phyloP scores from a whole-genome alignment of 2,888 invertebrate genomes.

The Brenthis ino region DNA sequence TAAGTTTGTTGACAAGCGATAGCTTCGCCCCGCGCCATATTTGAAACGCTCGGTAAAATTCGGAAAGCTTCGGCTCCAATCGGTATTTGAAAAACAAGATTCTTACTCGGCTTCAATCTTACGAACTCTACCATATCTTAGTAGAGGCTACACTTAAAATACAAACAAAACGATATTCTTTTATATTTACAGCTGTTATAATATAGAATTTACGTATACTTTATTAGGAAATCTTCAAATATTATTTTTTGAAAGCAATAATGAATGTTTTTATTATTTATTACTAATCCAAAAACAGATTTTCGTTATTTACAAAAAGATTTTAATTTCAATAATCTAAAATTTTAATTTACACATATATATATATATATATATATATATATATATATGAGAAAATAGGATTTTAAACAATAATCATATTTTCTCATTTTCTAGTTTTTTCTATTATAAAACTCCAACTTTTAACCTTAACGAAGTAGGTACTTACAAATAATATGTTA shows the following conservation, averaged over 20 bases:
- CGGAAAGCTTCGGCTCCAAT: constrained; percentile 58
- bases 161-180: background rate
- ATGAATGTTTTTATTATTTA: too few relatives aligned
- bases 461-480: constrained; percentile 12
- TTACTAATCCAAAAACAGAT: too few relatives aligned
- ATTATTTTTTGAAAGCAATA: too few relatives aligned
- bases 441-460: constrained; percentile 9
- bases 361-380: too few relatives aligned
- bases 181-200: background rate
- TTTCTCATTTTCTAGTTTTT: background rate
- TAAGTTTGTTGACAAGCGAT: constrained; percentile 79
- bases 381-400: too few relatives aligned
- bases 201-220: too few relatives aligned
- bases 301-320: too few relatives aligned
- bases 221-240: too few relatives aligned
- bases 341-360: too few relatives aligned
- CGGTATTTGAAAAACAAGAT: too few relatives aligned
- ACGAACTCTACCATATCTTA: constrained; percentile 4
- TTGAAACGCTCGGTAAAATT: constrained; percentile 64
- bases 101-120: constrained; percentile 43
- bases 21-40: constrained; percentile 67
- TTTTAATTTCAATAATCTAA: too few relatives aligned
- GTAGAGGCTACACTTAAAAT: background rate
- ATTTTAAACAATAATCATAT: too few relatives aligned
- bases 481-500: constrained; percentile 10